phyloP scores from a whole-genome alignment of 1,140 invertebrate species.

The Ooceraea biroi region DNA sequence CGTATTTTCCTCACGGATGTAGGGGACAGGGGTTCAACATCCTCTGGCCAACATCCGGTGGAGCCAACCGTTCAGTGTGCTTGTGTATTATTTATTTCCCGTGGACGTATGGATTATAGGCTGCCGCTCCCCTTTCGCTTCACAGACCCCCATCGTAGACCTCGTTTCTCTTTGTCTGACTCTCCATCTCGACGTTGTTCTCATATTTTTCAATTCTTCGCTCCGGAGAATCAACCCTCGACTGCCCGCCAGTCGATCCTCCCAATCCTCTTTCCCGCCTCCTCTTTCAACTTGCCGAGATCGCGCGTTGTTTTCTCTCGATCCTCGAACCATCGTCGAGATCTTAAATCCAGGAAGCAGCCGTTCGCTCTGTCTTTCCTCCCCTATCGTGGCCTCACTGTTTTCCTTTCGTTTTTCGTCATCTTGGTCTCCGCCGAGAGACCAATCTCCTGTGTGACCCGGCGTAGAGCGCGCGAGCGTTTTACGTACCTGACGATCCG shows the following conservation, averaged over 20 bases:
- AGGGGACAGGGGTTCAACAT: slow-evolving; percentile 48
- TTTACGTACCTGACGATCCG: slow-evolving; percentile 63
- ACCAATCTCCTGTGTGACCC: slow-evolving; percentile 39
- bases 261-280: not conserved
- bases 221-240: not conserved
- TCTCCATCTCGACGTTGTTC: not conserved
- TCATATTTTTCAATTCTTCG: slow-evolving; percentile 47
- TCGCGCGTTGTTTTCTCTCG: slow-evolving; percentile 51
- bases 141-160: not conserved
- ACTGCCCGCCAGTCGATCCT: no score
- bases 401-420: slow-evolving; percentile 23
- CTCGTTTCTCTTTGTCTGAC: not conserved
- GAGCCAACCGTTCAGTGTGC: slow-evolving; percentile 41
- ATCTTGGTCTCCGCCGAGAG: slow-evolving; percentile 19
- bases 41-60: slow-evolving; percentile 60
- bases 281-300: slow-evolving; percentile 22
- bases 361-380: not conserved
- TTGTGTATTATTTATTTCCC: slow-evolving; percentile 79
- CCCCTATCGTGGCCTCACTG: not conserved
- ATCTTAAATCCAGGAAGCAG: slow-evolving; percentile 56
- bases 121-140: slow-evolving; percentile 29
- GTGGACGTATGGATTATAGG: slow-evolving; percentile 75
- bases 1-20: slow-evolving; percentile 59
- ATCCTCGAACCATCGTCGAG: slow-evolving; percentile 39
- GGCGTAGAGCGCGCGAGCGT: slow-evolving; percentile 30